Percentiles rank a stretch among this genome's conserved stretches.
phyloP scores from a whole-genome alignment of 2,888 invertebrate genomes.

The Baccha elongata region DNA sequence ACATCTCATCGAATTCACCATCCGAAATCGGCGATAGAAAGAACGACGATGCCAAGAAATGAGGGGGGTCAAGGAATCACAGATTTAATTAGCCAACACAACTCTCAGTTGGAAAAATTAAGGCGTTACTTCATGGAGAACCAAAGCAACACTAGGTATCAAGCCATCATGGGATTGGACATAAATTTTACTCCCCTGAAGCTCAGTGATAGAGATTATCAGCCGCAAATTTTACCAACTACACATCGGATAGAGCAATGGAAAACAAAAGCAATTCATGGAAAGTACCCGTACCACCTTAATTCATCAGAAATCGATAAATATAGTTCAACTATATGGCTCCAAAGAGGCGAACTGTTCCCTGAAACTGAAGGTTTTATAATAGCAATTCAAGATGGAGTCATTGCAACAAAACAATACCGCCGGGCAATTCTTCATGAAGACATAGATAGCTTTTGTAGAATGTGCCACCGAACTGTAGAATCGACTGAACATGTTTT shows the following conservation, averaged over 20 bases:
- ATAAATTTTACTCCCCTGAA: not conserved
- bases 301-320: not conserved
- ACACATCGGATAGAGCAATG: not conserved
- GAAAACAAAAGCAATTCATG: constrained; percentile 8
- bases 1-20: too few relatives aligned
- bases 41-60: not conserved
- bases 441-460: not conserved
- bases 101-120: constrained; percentile 6
- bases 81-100: not conserved
- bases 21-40: not conserved
- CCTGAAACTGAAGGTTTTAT: constrained; percentile 13
- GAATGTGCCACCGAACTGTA: not conserved
- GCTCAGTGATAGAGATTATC: not conserved
- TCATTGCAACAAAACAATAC: constrained; percentile 9
- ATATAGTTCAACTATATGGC: not conserved
- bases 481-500: not conserved
- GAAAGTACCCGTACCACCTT: constrained; percentile 13
- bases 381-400: constrained; percentile 6
- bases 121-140: not conserved
- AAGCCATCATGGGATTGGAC: constrained; percentile 1
- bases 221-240: not conserved
- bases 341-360: not conserved
- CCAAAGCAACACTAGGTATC: not conserved
- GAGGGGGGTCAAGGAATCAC: not conserved
- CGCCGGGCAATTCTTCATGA: not conserved